phyloP scores from a whole-genome alignment of 2,888 invertebrate genomes.

The Drosophila pseudotakahashii region DNA sequence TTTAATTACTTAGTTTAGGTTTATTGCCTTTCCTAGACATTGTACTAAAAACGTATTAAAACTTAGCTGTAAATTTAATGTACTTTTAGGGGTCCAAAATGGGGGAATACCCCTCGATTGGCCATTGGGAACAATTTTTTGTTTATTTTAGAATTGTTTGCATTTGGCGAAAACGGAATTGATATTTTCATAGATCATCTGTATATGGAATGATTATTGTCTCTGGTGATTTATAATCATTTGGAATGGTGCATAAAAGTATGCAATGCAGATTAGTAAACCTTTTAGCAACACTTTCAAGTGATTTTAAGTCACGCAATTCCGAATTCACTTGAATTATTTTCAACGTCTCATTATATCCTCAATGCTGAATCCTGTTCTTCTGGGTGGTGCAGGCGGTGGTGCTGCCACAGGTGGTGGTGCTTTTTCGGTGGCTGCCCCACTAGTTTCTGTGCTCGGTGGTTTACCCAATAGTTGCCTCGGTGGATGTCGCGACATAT shows the following conservation, averaged over 20 bases:
- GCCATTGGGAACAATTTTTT: constrained; percentile 15
- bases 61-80: constrained; percentile 53
- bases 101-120: background rate
- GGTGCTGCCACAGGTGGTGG: constrained; percentile 69
- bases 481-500: constrained; percentile 81
- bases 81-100: constrained; percentile 3
- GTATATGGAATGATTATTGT: background rate
- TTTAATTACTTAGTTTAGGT: constrained; percentile 23
- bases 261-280: background rate
- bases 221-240: background rate
- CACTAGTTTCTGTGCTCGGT: constrained; percentile 48
- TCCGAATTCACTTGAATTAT: background rate
- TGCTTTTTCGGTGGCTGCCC: constrained; percentile 81
- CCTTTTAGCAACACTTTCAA: background rate
- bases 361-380: constrained; percentile 95
- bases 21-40: constrained; percentile 69
- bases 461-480: constrained; percentile 72
- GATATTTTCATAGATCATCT: background rate
- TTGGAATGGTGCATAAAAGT: background rate
- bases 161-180: too few species aligned
- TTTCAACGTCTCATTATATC: constrained; percentile 94
- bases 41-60: constrained; percentile 78
- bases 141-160: background rate
- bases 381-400: constrained; percentile 85
- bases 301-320: background rate